phyloP scores from a whole-genome alignment of 2,797 vertebrate species.

The Pantherophis vulpinus region DNA sequence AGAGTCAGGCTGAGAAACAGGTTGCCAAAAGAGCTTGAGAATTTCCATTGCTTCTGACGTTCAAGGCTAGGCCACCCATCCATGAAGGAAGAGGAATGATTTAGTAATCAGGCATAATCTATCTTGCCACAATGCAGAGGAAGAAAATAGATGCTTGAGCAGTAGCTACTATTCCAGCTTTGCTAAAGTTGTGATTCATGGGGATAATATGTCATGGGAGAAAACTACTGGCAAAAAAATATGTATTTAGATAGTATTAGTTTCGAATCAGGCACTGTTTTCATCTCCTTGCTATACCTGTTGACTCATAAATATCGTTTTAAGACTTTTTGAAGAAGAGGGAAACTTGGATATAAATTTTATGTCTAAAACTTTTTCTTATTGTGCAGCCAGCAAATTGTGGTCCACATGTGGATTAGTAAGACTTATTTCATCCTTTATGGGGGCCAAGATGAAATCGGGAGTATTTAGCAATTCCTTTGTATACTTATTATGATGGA shows the following conservation, averaged over 20 bases:
- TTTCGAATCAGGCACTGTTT: constrained; percentile 2
- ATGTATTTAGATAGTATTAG: constrained; percentile 26
- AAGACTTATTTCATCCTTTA: neutral
- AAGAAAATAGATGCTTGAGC: constrained; percentile 6
- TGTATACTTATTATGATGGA: neutral
- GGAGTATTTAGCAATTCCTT: neutral
- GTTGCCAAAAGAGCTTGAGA: constrained; percentile 33
- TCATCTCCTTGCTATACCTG: constrained; percentile 9
- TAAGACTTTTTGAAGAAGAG: neutral
- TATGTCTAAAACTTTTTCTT: neutral
- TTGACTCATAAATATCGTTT: constrained; percentile 18
- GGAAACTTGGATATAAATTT: neutral
- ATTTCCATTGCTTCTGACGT: constrained; percentile 21
- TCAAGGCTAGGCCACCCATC: constrained; percentile 40
- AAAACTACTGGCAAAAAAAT: constrained; percentile 29
- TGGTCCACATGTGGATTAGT: neutral
- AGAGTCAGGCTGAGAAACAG: neutral
- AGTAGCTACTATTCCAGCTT: constrained; percentile 31
- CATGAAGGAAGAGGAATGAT: constrained; percentile 23
- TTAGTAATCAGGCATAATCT: constrained; percentile 34
- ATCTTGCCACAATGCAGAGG: constrained; percentile 18
- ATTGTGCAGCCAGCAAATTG: neutral
- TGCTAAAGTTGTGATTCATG: constrained; percentile 20
- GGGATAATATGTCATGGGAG: constrained; percentile 34
- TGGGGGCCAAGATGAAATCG: neutral